Conservation (phyloP, 2,797 vertebrate species). For the Amblyopsis hoosieri region DNA sequence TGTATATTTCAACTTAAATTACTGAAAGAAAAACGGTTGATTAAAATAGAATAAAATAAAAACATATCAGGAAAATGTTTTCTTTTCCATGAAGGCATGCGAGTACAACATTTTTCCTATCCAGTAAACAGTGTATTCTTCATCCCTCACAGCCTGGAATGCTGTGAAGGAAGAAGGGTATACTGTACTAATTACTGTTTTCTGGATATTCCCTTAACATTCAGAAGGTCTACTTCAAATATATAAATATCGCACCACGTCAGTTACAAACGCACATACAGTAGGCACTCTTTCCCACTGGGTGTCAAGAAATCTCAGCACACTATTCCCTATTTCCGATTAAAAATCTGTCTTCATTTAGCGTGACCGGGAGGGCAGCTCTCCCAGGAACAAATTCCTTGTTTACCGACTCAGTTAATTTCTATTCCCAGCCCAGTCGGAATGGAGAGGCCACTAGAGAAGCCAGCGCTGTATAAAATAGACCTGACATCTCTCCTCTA, state of each 20-base stretch:
- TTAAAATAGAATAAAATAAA: conserved; percentile 39
- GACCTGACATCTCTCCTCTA: conserved; percentile 72
- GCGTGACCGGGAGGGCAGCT: conserved; percentile 45
- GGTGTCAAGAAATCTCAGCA: conserved; percentile 21
- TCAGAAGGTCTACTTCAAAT: conserved; percentile 25
- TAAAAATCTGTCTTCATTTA: conserved; percentile 50
- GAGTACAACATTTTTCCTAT: no score
- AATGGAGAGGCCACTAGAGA: conserved; percentile 50
- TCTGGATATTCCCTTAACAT: no score
- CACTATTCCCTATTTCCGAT: conserved; percentile 27
- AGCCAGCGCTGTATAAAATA: conserved; percentile 60
- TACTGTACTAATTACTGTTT: no score
- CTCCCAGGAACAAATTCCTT: conserved; percentile 52
- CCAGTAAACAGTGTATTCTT: no score
- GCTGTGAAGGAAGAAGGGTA: no score
- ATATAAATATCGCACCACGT: conserved; percentile 18
- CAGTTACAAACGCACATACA: conserved; percentile 9
- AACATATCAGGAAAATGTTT: conserved; percentile 29
- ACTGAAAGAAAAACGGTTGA: no score
- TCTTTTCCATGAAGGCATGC: no score
- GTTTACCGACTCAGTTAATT: conserved; percentile 62
- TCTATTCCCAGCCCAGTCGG: conserved; percentile 60
- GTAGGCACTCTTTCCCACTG: conserved; percentile 9
- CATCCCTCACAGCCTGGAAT: no score
- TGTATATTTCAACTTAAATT: no score